Base-by-base conservation (phyloP, 2,113 vertebrate genomes). In the Barnardius zonarius region DNA sequence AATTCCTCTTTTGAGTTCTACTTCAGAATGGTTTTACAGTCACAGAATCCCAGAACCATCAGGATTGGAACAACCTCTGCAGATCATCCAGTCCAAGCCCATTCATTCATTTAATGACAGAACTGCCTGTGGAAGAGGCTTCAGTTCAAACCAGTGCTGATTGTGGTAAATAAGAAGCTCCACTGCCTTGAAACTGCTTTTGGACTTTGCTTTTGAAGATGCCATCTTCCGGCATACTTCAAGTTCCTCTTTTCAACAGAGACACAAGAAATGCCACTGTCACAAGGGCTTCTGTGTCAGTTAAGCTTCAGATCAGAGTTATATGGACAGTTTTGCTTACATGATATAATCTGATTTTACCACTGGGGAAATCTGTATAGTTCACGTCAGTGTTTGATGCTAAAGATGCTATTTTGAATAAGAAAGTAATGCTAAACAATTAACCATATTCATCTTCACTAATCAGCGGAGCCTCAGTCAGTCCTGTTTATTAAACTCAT, bases 401-500 rank as follows among this genome's bases (percentile, higher is more conserved):
- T 75, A 48, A 95, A 82, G 48, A 74, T 7, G 15, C 54, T 70
- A 28, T 43, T 95, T 63, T 85, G 54, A 91, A 86, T 67, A 67
- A 55, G 44, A 64, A 93, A 91, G 73, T 75, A 92, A 87, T 0
- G 2, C 27, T 85, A 68, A 54, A 70, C 83, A 80, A 77, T 92
- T 77, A 92, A 70, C 41, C 7, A 24, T 57, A 49, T 74, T 87
- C 23, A 70, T 83, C 77, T 87, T 92, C 62, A 73, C 74, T 92
- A 75, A 95, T 62, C 84, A 87, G 67, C 48, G 82, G 43, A 89
- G 39, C 77, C 27, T 93, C 81, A 44, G 30, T n/a, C 39, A 89
- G 28, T 82, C 62, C 62, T 87, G 39, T 85, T 96, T 57, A 91
- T 94, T 77, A 86, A 94, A 88, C 25, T 90, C 17, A 33, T 74